Base-by-base conservation (phyloP, 1,140 invertebrate genomes). In the Globodera ellingtonae region DNA sequence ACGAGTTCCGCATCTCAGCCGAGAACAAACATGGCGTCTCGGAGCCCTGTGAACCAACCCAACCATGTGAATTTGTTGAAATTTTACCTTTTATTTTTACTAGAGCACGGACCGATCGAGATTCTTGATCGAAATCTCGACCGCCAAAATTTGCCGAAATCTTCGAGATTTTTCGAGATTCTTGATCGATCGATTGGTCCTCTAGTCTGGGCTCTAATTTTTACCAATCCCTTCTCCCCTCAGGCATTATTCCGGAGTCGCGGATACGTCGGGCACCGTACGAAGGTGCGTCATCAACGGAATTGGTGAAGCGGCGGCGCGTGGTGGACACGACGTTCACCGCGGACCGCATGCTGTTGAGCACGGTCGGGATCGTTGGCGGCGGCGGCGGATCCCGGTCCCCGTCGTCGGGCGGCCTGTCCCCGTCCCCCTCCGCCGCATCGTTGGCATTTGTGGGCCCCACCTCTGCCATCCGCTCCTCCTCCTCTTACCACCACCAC, bases 1-100 rank as follows among this genome's bases (percentile, higher is more conserved):
- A 99, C 90, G 94, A 97, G 89, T 99, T 99, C 93, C 91, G 98
- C 78, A 93, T 99, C 0, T 96, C 94, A 87, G 96, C 97, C 69
- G 92, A 99, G 90, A 99, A 99, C 90, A 94, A 98, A 18, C 96
- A 98, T 89, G 98, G 98, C 18, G 91, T 95, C 74, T 97, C 95
- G 65, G 94, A 97, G 85, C 93, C 97, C 4, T 96, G 95, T 86
- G 94, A 95, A 85, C 93, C 88, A 0, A 94, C 94, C 44, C 92
- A 93, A 21, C 89, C 95, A 47, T 92, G 97, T 18, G 93, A 93
- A 79, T 65, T 67, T 78, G 44, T 74, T 65, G 24, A 35, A 47
- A 66, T 66, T 71, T 35, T 35, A 35, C 35, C 35, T 2, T 35
- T 35, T 35, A 2, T 35, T 35, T 35, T 35, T 35, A 35, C 35